Conservation (phyloP, 2,888 invertebrate genomes). For the Operophtera brumata region DNA sequence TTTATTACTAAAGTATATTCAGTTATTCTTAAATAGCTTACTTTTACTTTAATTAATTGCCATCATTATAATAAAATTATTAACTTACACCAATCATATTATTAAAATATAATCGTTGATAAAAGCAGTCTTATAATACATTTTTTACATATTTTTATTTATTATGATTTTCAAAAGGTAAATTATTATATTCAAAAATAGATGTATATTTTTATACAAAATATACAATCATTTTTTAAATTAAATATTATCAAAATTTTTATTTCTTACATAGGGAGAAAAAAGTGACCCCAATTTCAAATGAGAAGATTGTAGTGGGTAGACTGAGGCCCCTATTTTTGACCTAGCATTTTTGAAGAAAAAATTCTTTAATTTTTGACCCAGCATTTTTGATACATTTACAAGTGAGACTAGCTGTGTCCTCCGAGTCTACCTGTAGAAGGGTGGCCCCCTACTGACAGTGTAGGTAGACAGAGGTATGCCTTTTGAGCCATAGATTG, state of each 20-base stretch:
- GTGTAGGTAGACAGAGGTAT: slow-evolving; percentile 93
- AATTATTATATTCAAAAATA: background rate
- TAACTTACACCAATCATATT: slow-evolving; percentile 10
- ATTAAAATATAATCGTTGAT: slow-evolving; percentile 26
- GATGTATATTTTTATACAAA: too few relatives aligned
- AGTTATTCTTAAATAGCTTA: background rate
- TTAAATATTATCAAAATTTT: too few relatives aligned
- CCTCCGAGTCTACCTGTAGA: slow-evolving; percentile 49
- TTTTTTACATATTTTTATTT: slow-evolving; percentile 7
- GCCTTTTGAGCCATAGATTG: slow-evolving; percentile 82
- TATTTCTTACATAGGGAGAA: too few relatives aligned
- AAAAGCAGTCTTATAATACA: slow-evolving; percentile 35
- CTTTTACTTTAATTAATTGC: background rate
- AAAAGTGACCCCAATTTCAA: too few relatives aligned
- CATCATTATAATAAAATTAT: background rate
- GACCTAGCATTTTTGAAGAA: too few relatives aligned
- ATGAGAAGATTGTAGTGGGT: too few relatives aligned
- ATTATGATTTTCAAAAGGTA: background rate
- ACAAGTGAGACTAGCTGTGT: background rate
- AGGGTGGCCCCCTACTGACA: slow-evolving; percentile 85
- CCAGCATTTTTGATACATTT: too few relatives aligned
- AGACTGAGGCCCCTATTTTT: too few relatives aligned
- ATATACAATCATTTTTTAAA: too few relatives aligned
- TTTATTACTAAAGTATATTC: background rate
- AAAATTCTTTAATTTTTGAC: too few relatives aligned